These are phyloP conservation scores for Passer montanus DNA, from an alignment of 2,113 vertebrate genomes.

Conservation along the genomic window DNA sequence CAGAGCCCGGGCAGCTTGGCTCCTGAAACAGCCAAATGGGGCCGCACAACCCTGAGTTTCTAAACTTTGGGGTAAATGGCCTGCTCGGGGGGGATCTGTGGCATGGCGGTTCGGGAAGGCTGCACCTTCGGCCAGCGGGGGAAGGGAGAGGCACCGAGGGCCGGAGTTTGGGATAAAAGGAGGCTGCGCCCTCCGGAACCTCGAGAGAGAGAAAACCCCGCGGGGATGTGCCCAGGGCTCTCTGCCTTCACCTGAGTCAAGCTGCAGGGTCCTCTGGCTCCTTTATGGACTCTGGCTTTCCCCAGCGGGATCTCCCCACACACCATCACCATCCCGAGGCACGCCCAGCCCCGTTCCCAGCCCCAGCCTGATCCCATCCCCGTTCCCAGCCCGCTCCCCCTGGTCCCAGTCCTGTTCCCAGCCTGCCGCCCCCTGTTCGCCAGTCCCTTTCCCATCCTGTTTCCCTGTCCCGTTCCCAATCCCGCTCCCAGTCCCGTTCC, in stretches of 20 bases:
- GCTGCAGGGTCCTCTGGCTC: not conserved
- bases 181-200: not conserved
- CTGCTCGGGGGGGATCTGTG: rapidly evolving
- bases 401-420: not conserved
- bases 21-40: not conserved
- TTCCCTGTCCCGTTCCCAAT: no score
- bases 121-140: not conserved
- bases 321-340: no score
- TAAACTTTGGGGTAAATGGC: not conserved
- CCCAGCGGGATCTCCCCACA: not conserved
- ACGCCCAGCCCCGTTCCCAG: rapidly evolving
- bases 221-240: not conserved
- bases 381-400: no score
- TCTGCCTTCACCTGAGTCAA: no score
- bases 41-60: rapidly evolving
- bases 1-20: not conserved
- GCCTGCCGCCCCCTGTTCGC: no score
- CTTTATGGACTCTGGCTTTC: not conserved
- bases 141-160: not conserved
- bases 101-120: rapidly evolving
- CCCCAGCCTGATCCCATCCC: not conserved
- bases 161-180: not conserved
- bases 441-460: no score
- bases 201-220: not conserved
- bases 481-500: no score